These are phyloP conservation scores for Aplidium turbinatum DNA, from an alignment of 23 tunicate species.

Conservation along the genomic window DNA sequence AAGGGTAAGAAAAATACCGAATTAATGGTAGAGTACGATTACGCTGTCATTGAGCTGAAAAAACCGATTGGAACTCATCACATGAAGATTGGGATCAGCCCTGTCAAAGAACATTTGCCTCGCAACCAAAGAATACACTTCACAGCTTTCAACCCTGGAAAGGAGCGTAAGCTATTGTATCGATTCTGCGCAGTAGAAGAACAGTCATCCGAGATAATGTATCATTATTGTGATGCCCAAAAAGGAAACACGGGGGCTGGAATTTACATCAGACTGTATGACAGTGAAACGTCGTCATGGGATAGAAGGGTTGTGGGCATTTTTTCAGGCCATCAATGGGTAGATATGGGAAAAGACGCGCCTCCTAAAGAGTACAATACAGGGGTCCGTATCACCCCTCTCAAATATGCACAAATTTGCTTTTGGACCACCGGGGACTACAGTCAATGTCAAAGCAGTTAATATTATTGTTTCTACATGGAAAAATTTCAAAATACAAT, in stretches of 20 bases:
- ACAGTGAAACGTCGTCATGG: slow-evolving; percentile 42
- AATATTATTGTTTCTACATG: too few relatives aligned
- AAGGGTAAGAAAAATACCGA: neutral
- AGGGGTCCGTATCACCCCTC: slow-evolving; percentile 80
- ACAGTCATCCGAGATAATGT: slow-evolving; percentile 82
- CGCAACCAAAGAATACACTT: slow-evolving; percentile 70
- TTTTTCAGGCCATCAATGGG: slow-evolving; percentile 89
- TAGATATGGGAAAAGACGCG: slow-evolving; percentile 43
- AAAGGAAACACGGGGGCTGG: slow-evolving; percentile 85
- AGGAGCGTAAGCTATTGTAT: slow-evolving; percentile 35
- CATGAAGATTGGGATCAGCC: slow-evolving; percentile 84
- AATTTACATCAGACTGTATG: slow-evolving; percentile 74
- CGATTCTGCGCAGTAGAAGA: slow-evolving; percentile 77
- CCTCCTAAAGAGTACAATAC: slow-evolving; percentile 87
- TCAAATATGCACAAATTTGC: slow-evolving; percentile 85
- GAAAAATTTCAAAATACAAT: too few relatives aligned
- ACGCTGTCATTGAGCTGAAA: slow-evolving; percentile 81
- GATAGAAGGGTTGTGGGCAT: slow-evolving; percentile 77
- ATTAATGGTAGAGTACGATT: slow-evolving; percentile 72
- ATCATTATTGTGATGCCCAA: slow-evolving; percentile 81
- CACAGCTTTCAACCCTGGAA: slow-evolving; percentile 63
- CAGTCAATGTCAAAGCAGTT: slow-evolving; percentile 57
- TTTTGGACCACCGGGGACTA: slow-evolving; percentile 83
- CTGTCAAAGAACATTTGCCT: slow-evolving; percentile 52
- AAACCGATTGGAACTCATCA: slow-evolving; percentile 46